Percentiles rank a stretch among this genome's conserved stretches.
These are phyloP conservation scores for Pheosia gnoma DNA, from an alignment of 2,888 invertebrate species.

Conservation along the genomic window DNA sequence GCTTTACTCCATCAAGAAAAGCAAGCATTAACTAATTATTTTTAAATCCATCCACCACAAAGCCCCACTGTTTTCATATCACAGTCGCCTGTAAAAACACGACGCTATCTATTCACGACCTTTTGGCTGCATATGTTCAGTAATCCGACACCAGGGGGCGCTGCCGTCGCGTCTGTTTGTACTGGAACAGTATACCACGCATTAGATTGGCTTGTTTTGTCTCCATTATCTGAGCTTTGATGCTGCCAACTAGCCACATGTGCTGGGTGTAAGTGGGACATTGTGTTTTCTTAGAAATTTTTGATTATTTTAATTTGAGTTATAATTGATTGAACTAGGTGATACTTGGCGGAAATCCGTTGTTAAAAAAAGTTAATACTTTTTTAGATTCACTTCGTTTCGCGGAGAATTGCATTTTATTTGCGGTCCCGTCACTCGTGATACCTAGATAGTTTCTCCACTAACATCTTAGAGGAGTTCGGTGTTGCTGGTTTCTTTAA, in stretches of 20 bases:
- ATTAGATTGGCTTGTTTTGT: slow-evolving; percentile 80
- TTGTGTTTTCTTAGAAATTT: slow-evolving; percentile 20
- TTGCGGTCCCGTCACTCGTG: no score
- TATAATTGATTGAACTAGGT: neutral
- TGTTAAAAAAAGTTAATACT: no score
- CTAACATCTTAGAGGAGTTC: no score
- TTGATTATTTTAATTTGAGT: slow-evolving; percentile 12
- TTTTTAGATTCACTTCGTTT: no score
- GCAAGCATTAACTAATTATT: neutral
- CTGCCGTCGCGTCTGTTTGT: slow-evolving; percentile 63
- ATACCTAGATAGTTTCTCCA: no score
- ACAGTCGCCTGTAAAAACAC: slow-evolving; percentile 63
- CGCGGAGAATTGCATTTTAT: no score
- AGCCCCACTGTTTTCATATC: slow-evolving; percentile 47
- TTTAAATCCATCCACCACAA: slow-evolving; percentile 13
- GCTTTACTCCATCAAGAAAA: neutral
- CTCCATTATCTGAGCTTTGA: slow-evolving; percentile 81
- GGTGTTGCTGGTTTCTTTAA: neutral
- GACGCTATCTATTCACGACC: slow-evolving; percentile 73
- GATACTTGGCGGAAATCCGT: neutral
- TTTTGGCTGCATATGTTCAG: slow-evolving; percentile 70
- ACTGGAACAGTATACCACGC: slow-evolving; percentile 75
- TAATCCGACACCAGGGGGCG: slow-evolving; percentile 70
- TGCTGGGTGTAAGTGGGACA: slow-evolving; percentile 39
- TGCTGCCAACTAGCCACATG: slow-evolving; percentile 74